A percentile compares a stretch with the other conserved stretches of the same genome.
Conservation (phyloP, 2,888 invertebrate genomes). For the Iphiclides podalirius region DNA sequence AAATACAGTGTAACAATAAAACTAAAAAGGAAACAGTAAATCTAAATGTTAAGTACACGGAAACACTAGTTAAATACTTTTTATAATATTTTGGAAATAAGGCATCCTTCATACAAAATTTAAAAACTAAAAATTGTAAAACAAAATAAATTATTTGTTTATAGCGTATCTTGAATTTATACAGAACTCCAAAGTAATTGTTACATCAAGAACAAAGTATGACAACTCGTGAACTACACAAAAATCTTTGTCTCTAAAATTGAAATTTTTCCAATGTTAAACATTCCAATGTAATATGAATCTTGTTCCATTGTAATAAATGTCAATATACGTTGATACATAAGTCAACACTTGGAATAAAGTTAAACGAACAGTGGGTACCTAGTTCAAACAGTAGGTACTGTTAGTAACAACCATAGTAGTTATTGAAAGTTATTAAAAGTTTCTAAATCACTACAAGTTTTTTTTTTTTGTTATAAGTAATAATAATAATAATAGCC, state of each 20-base stretch:
- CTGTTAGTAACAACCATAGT: too few relatives aligned
- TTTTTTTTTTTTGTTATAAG: too few relatives aligned
- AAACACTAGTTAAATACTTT: constrained; percentile 20
- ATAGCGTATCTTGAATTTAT: neutral
- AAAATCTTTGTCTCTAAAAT: constrained; percentile 7
- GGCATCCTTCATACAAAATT: neutral
- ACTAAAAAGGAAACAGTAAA: constrained; percentile 22
- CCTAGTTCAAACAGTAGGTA: too few relatives aligned
- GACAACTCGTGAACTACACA: constrained; percentile 15
- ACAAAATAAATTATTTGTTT: neutral
- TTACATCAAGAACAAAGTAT: constrained; percentile 1
- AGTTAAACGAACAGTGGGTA: too few relatives aligned
- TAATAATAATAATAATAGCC: too few relatives aligned
- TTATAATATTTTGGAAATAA: neutral
- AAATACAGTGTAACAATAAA: constrained; percentile 21
- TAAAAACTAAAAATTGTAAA: neutral
- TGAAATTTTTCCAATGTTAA: neutral
- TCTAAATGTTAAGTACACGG: constrained; percentile 17
- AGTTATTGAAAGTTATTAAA: too few relatives aligned
- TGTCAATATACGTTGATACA: neutral
- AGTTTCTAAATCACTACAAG: too few relatives aligned
- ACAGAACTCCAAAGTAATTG: neutral
- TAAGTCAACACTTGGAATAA: neutral
- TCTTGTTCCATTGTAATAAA: neutral
- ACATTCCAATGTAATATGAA: constrained; percentile 1